Conservation (phyloP, 2,113 vertebrate species). For the Thermophis baileyi region DNA sequence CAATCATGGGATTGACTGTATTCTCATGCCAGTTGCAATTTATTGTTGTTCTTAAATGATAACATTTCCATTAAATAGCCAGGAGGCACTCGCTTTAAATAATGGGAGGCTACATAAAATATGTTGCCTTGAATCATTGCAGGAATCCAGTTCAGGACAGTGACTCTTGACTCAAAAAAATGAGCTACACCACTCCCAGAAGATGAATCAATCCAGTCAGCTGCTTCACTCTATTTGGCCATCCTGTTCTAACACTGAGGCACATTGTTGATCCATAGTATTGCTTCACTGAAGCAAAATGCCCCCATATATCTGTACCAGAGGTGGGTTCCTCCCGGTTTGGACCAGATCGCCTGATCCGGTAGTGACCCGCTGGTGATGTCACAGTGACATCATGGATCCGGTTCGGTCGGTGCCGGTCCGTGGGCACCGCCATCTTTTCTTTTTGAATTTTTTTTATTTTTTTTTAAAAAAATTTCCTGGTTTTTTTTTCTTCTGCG, state of each 20-base stretch:
- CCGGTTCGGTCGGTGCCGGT: too few species aligned
- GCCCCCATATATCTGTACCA: too few species aligned
- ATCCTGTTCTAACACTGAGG: background rate
- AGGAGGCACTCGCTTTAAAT: background rate
- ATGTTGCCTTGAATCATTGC: background rate
- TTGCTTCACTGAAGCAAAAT: background rate
- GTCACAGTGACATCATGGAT: too few species aligned
- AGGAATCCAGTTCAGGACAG: background rate
- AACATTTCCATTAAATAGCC: background rate
- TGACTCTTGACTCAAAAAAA: background rate
- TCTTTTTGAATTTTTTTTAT: too few species aligned
- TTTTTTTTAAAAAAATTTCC: too few species aligned
- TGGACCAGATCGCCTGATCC: too few species aligned
- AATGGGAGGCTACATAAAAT: background rate
- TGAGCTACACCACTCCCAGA: background rate
- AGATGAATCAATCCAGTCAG: background rate
- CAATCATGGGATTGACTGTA: constrained; percentile 9
- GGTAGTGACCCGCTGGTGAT: too few species aligned
- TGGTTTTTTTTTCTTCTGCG: too few species aligned
- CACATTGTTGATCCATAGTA: background rate
- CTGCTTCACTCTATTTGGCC: background rate
- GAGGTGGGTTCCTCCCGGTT: too few species aligned
- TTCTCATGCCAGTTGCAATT: constrained; percentile 22
- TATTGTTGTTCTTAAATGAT: background rate
- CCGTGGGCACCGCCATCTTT: too few species aligned